Conservation (phyloP, 2,113 vertebrate species). For the Balaeniceps rex region DNA sequence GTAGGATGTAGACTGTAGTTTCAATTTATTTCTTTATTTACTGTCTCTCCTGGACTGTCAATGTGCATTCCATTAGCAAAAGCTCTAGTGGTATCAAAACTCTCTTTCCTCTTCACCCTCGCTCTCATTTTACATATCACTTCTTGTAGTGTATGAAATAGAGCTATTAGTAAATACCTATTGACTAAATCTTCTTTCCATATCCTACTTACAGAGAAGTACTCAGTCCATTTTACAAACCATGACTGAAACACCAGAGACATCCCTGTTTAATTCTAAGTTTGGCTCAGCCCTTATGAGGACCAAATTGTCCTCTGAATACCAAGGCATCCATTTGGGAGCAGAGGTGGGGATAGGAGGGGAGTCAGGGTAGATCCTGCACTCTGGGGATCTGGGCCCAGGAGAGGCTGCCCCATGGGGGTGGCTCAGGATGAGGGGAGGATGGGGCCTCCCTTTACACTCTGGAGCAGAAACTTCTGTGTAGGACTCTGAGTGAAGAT, state of each 20-base stretch:
- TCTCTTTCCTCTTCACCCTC: not conserved
- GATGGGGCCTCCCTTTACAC: not conserved
- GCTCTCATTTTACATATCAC: not conserved
- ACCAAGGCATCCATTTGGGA: not conserved
- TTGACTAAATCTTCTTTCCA: not conserved
- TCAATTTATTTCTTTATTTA: not conserved
- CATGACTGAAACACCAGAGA: not conserved
- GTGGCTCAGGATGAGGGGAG: not conserved
- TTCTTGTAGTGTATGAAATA: not conserved
- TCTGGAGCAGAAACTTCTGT: not conserved
- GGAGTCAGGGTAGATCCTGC: not conserved
- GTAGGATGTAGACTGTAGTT: not conserved
- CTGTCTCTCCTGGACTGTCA: not conserved
- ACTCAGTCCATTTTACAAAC: not conserved
- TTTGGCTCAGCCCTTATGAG: not conserved
- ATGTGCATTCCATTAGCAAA: not conserved
- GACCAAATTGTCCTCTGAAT: not conserved
- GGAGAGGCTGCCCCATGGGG: too few relatives aligned
- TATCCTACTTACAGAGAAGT: not conserved
- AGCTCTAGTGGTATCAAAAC: not conserved
- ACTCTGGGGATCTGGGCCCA: not conserved
- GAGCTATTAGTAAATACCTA: not conserved
- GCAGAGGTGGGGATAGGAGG: not conserved
- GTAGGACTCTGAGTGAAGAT: not conserved
- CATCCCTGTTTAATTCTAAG: not conserved